phyloP scores from a whole-genome alignment of 2,113 vertebrate species.

The Hystrix brachyura region DNA sequence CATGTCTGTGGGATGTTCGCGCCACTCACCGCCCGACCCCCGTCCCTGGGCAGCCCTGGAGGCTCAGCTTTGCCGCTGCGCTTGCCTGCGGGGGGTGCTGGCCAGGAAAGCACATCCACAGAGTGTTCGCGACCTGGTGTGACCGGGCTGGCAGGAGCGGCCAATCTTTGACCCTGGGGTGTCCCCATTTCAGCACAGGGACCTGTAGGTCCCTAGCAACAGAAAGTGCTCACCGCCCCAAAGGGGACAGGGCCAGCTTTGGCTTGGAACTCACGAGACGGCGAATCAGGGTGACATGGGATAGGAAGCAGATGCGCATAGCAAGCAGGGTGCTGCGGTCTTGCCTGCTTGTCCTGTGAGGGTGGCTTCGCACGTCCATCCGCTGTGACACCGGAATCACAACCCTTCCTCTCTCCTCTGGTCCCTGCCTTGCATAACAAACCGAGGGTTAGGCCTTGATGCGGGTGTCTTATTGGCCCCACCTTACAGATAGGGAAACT shows the following conservation, averaged over 20 bases:
- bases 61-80: background rate
- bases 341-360: background rate
- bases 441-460: too few species aligned
- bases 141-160: too few species aligned
- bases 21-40: too few species aligned
- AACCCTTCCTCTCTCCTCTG: background rate
- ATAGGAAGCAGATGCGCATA: fast-evolving
- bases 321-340: fast-evolving
- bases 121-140: too few species aligned
- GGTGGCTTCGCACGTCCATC: fast-evolving
- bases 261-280: background rate
- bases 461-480: background rate
- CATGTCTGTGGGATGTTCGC: fast-evolving
- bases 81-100: background rate
- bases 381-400: fast-evolving
- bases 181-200: background rate
- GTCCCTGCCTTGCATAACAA: fast-evolving
- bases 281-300: fast-evolving
- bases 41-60: background rate
- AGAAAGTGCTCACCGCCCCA: background rate
- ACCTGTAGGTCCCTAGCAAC: fast-evolving
- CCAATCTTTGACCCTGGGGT: background rate
- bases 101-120: fast-evolving
- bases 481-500: background rate
- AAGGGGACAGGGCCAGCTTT: background rate